A percentile compares a stretch with the other conserved stretches of the same genome.
Evolutionary conservation across 2,113 vertebrate genomes (phyloP).

Genomic region (Pterophyllum scalare): DNA sequence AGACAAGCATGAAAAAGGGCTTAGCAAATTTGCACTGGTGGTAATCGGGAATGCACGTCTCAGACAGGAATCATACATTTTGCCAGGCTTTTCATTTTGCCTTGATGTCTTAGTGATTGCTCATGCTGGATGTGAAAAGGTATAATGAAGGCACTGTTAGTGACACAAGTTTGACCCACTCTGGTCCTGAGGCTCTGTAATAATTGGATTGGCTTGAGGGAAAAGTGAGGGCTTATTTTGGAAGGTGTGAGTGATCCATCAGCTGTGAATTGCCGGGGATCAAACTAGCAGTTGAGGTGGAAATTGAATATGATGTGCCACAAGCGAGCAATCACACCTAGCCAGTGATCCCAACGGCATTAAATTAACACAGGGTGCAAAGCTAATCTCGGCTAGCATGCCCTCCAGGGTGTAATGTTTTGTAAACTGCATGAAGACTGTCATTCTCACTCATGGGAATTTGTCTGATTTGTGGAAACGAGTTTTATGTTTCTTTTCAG

Average conservation of each 20-base stretch:
- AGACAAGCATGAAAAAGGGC: conserved; percentile 28
- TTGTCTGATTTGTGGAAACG: conserved; percentile 61
- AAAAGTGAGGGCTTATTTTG: conserved; percentile 66
- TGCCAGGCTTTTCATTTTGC: conserved; percentile 20
- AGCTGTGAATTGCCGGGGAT: conserved; percentile 60
- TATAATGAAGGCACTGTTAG: conserved; percentile 65
- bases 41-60: neutral
- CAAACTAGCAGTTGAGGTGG: conserved; percentile 71
- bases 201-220: conserved; percentile 75
- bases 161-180: conserved; percentile 63
- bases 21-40: conserved; percentile 33
- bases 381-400: conserved; percentile 68
- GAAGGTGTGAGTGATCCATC: conserved; percentile 72
- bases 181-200: conserved; percentile 51
- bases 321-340: conserved; percentile 71
- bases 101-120: conserved; percentile 2
- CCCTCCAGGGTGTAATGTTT: conserved; percentile 64
- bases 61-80: neutral
- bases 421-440: conserved; percentile 65
- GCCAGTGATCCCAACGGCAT: conserved; percentile 49
- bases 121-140: conserved; percentile 41
- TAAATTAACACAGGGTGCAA: conserved; percentile 75
- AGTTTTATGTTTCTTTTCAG: conserved; percentile 43
- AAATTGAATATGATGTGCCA: conserved; percentile 80
- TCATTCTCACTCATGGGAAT: conserved; percentile 62